Evolutionary conservation across 2,888 invertebrate genomes (phyloP), one percentile per base, ranked within the genome.

Genomic region (Hoplodrina ambigua): DNA sequence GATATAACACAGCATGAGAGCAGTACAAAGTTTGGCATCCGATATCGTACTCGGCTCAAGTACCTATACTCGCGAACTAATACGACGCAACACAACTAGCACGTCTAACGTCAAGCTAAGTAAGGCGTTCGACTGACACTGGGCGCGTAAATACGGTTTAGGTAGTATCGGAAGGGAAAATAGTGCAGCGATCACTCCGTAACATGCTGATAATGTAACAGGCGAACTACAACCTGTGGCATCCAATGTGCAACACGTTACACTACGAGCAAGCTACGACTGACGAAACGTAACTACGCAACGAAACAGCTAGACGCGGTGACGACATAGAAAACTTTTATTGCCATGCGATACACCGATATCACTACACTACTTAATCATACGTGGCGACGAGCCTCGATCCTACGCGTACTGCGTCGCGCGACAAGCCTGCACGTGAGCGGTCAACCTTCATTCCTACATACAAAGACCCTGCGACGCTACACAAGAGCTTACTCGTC

Each of bases 1-100:
- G 69, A 80, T 85, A 86, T 84, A 86, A 87, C 86, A 87, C 86
- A 88, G 87, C 86, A 85, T 87, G 78, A 82, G 85, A 83, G 87
- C 78, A 87, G 86, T 88, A 89, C 78, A 88, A 88, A 91, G 87
- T 93, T 93, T 93, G 94, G 93, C 93, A 93, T 91, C 92, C 85
- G 87, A 90, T 83, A 87, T 83, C 57, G 72, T 54, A 69, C 68
- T 68, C 65, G 64, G 67, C 64, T 41, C 33, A 76, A 87, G 81
- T 78, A 17, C 15, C 17, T 46, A 78, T 79, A 79, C 68, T 69
- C 76, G 82, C 87, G 83, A 85, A 85, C 73, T 78, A 81, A 83
- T 73, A 82, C 54, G 58, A 75, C 79, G 77, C 37, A 89, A 90
- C 86, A 69, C 84, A 90, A 88, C 90, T 91, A 92, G 91, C 93